Percentiles rank a stretch among this genome's conserved stretches.
phyloP scores from a whole-genome alignment of 2,888 invertebrate genomes.

The Trilocha varians region DNA sequence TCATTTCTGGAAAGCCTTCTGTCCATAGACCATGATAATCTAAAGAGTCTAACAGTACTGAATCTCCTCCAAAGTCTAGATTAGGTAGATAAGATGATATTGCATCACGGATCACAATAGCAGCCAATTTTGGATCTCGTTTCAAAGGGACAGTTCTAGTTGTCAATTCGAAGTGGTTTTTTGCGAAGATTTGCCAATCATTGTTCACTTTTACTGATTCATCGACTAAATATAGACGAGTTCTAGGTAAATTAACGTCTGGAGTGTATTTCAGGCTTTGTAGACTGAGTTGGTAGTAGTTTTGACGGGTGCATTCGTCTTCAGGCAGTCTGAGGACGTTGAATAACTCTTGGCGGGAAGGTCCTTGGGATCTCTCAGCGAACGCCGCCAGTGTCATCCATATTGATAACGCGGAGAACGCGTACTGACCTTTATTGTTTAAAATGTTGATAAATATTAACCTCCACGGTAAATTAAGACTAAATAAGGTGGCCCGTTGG shows the following conservation, averaged over 20 bases:
- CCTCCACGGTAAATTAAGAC: no score
- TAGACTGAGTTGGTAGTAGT: constrained; percentile 15
- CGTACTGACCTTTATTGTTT: constrained; percentile 11
- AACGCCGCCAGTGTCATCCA: constrained; percentile 16
- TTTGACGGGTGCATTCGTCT: constrained; percentile 15
- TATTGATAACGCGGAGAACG: constrained; percentile 9
- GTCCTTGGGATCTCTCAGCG: constrained; percentile 15
- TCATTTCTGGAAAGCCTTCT: constrained; percentile 16
- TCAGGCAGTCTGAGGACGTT: constrained; percentile 17
- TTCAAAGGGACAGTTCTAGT: constrained; percentile 13
- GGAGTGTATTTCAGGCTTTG: constrained; percentile 5
- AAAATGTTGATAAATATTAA: no score
- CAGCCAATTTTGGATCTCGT: constrained; percentile 7
- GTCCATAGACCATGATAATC: constrained; percentile 22
- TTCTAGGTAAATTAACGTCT: constrained; percentile 15
- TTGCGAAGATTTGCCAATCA: constrained; percentile 16
- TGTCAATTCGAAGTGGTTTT: constrained; percentile 11
- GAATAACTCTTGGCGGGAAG: constrained; percentile 14
- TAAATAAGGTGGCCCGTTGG: no score
- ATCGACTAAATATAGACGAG: constrained; percentile 17
- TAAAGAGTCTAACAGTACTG: constrained; percentile 18
- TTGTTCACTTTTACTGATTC: constrained; percentile 12
- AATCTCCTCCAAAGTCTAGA: constrained; percentile 18
- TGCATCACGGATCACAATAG: constrained; percentile 8
- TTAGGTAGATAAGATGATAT: constrained; percentile 10